These are phyloP conservation scores for Thelaira solivaga DNA, from an alignment of 2,888 invertebrate genomes.

Conservation along the genomic window DNA sequence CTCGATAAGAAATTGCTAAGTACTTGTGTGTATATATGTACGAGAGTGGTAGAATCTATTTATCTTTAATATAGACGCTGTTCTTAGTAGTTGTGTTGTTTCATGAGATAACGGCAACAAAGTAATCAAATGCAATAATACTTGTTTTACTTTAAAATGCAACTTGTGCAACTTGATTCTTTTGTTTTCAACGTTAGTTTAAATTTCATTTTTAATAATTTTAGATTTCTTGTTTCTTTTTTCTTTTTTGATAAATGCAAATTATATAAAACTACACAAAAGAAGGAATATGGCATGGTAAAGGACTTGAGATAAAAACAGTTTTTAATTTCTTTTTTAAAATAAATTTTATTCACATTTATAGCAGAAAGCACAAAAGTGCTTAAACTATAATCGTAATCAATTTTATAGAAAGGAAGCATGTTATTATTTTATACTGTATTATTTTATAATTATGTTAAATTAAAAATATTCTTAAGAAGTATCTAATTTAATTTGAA, in stretches of 20 bases:
- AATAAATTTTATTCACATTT: too few species aligned
- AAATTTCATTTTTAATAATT: neutral
- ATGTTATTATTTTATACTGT: too few species aligned
- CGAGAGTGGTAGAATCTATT: neutral
- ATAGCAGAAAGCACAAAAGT: too few species aligned
- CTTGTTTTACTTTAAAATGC: neutral
- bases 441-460: too few species aligned
- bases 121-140: neutral
- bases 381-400: too few species aligned
- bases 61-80: neutral
- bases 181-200: constrained; percentile 11
- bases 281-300: neutral
- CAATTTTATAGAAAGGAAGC: too few species aligned
- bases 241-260: constrained; percentile 11
- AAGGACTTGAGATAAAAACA: neutral
- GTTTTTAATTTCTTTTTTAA: too few species aligned
- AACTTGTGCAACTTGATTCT: constrained; percentile 14
- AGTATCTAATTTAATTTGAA: too few species aligned
- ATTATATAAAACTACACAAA: constrained; percentile 35
- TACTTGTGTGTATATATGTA: neutral
- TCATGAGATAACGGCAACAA: neutral
- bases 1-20: too few species aligned
- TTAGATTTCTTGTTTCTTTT: neutral
- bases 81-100: neutral
- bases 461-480: too few species aligned